Conservation (phyloP, 2,888 invertebrate genomes). For the Eupithecia subumbrata region DNA sequence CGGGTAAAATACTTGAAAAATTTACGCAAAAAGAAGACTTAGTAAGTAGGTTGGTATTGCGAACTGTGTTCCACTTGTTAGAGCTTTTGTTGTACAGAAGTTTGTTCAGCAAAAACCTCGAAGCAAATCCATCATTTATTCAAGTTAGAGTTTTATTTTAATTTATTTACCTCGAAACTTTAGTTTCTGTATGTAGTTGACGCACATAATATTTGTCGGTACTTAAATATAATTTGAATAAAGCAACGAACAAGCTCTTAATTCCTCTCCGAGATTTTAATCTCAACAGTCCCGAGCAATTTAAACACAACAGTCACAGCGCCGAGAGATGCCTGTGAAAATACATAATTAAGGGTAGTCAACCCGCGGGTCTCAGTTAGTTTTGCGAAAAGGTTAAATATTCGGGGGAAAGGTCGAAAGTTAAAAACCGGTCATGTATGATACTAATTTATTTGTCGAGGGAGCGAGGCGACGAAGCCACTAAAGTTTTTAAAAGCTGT, state of each 20-base stretch:
- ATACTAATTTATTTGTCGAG: conserved; percentile 49
- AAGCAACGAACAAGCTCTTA: conserved; percentile 19
- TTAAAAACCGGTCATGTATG: conserved; percentile 58
- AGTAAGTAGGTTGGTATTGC: not conserved
- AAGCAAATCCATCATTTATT: not conserved
- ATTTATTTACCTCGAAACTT: not conserved
- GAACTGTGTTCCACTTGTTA: not conserved
- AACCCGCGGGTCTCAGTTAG: conserved; percentile 52
- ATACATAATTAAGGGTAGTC: conserved; percentile 43
- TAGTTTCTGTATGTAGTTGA: not conserved
- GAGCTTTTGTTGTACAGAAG: not conserved
- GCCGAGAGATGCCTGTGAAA: conserved; percentile 49
- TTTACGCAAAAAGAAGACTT: conserved; percentile 23
- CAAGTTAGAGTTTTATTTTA: not conserved
- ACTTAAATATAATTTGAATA: not conserved
- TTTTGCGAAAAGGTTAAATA: conserved; percentile 60
- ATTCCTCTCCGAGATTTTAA: conserved; percentile 48
- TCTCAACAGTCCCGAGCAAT: conserved; percentile 48
- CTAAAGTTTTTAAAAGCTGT: conserved; percentile 15
- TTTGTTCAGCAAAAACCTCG: not conserved
- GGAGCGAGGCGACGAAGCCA: conserved; percentile 22
- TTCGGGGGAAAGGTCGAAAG: conserved; percentile 60
- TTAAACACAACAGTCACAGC: conserved; percentile 42
- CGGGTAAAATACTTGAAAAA: not conserved
- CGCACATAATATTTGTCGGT: not conserved